phyloP scores from a whole-genome alignment of 2,113 vertebrate genomes.

The Nettapus auritus region DNA sequence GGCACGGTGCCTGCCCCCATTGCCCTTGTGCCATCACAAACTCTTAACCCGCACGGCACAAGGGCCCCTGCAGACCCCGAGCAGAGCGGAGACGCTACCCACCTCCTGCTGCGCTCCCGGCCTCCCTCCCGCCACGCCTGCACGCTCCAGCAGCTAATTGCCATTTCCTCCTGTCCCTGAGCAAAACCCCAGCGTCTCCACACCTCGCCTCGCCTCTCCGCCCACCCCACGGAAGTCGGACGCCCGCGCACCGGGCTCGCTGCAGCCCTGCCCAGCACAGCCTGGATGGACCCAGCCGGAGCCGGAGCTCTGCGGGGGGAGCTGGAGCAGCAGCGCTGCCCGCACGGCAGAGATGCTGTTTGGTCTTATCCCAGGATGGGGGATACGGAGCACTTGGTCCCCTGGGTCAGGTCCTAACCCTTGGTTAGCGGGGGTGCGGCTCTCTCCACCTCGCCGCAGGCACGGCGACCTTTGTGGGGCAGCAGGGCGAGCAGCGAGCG shows the following conservation, averaged over 20 bases:
- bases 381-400: accelerated
- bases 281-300: not conserved
- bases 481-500: no score
- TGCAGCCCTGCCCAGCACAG: not conserved
- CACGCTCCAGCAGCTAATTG: not conserved
- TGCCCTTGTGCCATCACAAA: not conserved
- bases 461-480: no score
- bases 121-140: not conserved
- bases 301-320: accelerated
- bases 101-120: not conserved
- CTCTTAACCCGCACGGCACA: accelerated
- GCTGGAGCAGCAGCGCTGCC: not conserved
- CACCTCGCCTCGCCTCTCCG: not conserved
- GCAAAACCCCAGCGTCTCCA: not conserved
- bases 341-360: not conserved
- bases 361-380: not conserved
- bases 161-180: slow-evolving; percentile 8
- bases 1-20: not conserved
- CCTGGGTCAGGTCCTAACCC: not conserved
- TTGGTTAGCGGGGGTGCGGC: not conserved
- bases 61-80: not conserved
- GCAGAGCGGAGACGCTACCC: not conserved
- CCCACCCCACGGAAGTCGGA: not conserved
- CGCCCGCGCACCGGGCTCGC: accelerated
- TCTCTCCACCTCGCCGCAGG: not conserved